phyloP scores from a whole-genome alignment of 2,888 invertebrate genomes.

The Ormia ochracea region DNA sequence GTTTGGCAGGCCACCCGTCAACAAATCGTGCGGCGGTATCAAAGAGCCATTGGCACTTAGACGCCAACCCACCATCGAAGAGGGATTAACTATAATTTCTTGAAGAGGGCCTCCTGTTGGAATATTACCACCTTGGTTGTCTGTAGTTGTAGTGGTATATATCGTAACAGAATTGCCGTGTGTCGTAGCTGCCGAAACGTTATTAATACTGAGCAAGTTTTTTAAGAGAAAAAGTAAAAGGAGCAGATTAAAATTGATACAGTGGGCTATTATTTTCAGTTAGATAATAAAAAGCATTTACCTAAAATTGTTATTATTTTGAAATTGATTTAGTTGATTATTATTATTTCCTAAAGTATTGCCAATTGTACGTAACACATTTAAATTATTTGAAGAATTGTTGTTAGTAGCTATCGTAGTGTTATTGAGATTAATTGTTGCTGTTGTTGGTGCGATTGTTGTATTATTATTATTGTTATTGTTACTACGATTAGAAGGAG shows the following conservation, averaged over 20 bases:
- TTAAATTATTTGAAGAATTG: conserved; percentile 72
- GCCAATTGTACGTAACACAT: conserved; percentile 77
- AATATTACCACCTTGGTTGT: conserved; percentile 72
- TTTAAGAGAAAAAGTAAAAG: background rate
- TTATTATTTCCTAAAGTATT: conserved; percentile 75
- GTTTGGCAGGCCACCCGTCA: conserved; percentile 74
- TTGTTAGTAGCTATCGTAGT: conserved; percentile 65
- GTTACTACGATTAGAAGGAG: conserved; percentile 69
- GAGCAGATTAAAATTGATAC: background rate
- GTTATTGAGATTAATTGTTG: conserved; percentile 68
- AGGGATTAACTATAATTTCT: conserved; percentile 76
- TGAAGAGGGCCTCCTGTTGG: conserved; percentile 74
- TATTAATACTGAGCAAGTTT: conserved; percentile 48
- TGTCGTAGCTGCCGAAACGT: conserved; percentile 55
- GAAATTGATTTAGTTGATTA: conserved; percentile 76
- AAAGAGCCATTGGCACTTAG: conserved; percentile 76
- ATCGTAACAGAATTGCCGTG: conserved; percentile 73
- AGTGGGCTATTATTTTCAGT: background rate
- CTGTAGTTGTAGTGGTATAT: conserved; percentile 74
- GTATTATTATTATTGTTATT: conserved; percentile 67
- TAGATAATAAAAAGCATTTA: conserved; percentile 66
- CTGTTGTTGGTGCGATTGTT: no score
- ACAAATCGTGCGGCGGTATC: conserved; percentile 76
- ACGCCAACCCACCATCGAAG: conserved; percentile 77
- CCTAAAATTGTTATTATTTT: conserved; percentile 74